Conservation (phyloP, 1,140 invertebrate species). For the Drosophila sucinea region DNA sequence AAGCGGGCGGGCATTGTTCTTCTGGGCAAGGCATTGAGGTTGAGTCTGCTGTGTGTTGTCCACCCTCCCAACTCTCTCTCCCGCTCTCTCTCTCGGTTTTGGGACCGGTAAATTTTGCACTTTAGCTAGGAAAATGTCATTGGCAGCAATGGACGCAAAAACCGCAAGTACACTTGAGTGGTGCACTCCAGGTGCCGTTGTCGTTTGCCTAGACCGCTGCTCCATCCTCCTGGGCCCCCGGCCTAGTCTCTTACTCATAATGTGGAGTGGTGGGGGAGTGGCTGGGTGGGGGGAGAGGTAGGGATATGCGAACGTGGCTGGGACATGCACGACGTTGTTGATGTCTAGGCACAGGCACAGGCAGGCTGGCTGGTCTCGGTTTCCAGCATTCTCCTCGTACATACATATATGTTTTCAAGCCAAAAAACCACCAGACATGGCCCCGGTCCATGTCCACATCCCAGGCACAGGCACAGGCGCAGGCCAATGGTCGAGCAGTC, state of each 20-base stretch:
- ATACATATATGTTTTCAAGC: constrained; percentile 55
- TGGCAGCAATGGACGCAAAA: constrained; percentile 79
- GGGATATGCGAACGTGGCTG: constrained; percentile 46
- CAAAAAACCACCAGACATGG: constrained; percentile 70
- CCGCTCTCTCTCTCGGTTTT: not conserved
- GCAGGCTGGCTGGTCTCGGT: constrained; percentile 44
- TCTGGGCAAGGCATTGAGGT: constrained; percentile 58
- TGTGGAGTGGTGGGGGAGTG: constrained; percentile 43
- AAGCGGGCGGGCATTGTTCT: constrained; percentile 66
- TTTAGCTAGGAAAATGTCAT: constrained; percentile 80
- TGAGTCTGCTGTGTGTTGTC: constrained; percentile 37
- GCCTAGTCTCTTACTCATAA: constrained; percentile 45
- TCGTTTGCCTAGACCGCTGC: constrained; percentile 27
- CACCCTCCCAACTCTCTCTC: constrained; percentile 23
- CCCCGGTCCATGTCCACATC: constrained; percentile 28
- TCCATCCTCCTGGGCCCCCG: not conserved
- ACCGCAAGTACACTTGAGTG: constrained; percentile 81
- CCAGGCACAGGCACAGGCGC: not conserved
- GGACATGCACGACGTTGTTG: constrained; percentile 75
- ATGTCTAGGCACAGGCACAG: constrained; percentile 63
- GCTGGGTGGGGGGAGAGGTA: not conserved
- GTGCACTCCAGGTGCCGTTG: constrained; percentile 79
- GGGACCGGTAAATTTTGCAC: constrained; percentile 78
- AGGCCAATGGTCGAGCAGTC: constrained; percentile 56
- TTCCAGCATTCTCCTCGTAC: constrained; percentile 1